A percentile compares a stretch with the other conserved stretches of the same genome.
phyloP scores from a whole-genome alignment of 2,797 vertebrate genomes.

The Selene dorsalis region DNA sequence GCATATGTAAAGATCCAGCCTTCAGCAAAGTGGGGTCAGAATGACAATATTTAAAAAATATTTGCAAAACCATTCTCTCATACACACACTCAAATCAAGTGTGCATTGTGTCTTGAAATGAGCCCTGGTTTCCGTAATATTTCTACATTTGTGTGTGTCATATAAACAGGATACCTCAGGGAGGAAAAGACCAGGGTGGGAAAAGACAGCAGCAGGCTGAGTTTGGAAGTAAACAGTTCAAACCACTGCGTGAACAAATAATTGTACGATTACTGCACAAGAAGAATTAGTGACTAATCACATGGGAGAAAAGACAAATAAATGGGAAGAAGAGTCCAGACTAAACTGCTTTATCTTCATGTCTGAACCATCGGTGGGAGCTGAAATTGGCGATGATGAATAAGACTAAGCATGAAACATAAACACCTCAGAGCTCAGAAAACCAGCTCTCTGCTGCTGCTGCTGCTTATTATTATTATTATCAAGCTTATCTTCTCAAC shows the following conservation, averaged over 20 bases:
- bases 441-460: conserved; percentile 45
- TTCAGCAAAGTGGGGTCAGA: conserved; percentile 14
- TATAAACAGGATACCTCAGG: conserved; percentile 84
- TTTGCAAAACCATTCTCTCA: conserved; percentile 40
- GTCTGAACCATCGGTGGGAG: conserved; percentile 18
- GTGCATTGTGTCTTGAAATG: conserved; percentile 65
- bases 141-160: conserved; percentile 63
- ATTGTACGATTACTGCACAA: conserved; percentile 39
- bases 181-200: conserved; percentile 80
- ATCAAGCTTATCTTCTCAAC: conserved; percentile 74
- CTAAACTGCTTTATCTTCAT: conserved; percentile 43
- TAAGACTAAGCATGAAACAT: conserved; percentile 44
- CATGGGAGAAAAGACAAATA: conserved; percentile 36
- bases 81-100: conserved; percentile 36
- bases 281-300: conserved; percentile 49
- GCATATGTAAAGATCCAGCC: neutral
- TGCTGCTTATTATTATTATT: conserved; percentile 59
- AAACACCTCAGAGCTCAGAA: conserved; percentile 50
- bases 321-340: conserved; percentile 43
- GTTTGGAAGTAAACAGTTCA: conserved; percentile 54
- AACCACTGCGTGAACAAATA: conserved; percentile 61
- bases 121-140: conserved; percentile 73
- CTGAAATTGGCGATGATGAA: conserved; percentile 33
- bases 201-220: conserved; percentile 63
- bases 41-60: conserved; percentile 62